A percentile compares a stretch with the other conserved stretches of the same genome.
phyloP scores from a whole-genome alignment of 2,888 invertebrate species.

The Dilophus febrilis region DNA sequence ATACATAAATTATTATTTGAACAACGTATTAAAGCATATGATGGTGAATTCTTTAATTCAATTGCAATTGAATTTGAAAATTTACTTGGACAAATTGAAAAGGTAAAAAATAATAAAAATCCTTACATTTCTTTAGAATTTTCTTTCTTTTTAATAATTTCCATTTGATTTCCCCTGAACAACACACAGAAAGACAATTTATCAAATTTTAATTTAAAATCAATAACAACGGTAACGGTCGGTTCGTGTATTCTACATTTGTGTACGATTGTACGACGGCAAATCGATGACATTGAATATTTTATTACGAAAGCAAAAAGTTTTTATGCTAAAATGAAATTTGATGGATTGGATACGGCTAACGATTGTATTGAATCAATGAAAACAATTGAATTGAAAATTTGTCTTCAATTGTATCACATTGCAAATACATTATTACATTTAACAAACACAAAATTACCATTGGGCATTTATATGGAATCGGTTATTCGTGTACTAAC shows the following conservation, averaged over 20 bases:
- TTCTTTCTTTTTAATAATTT: too few species aligned
- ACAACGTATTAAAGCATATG: slow-evolving; percentile 25
- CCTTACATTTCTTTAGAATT: too few species aligned
- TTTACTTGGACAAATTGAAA: slow-evolving; percentile 19
- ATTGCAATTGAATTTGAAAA: slow-evolving; percentile 21
- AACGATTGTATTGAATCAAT: slow-evolving; percentile 31
- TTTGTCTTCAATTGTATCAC: slow-evolving; percentile 40
- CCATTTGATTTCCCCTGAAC: too few species aligned
- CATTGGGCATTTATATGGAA: slow-evolving; percentile 26
- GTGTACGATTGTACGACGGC: slow-evolving; percentile 20
- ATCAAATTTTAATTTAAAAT: slow-evolving; percentile 17
- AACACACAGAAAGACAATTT: slow-evolving; percentile 1
- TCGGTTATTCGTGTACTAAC: slow-evolving; percentile 20
- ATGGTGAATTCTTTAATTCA: slow-evolving; percentile 23
- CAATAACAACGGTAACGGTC: slow-evolving; percentile 18
- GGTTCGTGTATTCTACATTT: slow-evolving; percentile 20
- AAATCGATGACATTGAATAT: slow-evolving; percentile 25
- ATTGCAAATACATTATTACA: slow-evolving; percentile 34
- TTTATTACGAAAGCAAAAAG: slow-evolving; percentile 31
- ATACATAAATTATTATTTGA: slow-evolving; percentile 24
- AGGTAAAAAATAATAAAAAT: too few species aligned
- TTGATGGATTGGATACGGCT: slow-evolving; percentile 29
- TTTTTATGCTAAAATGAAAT: slow-evolving; percentile 28
- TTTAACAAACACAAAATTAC: slow-evolving; percentile 33
- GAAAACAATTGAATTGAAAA: slow-evolving; percentile 35